Evolutionary conservation across 2,888 invertebrate genomes (phyloP), one percentile per base, ranked within the genome.

Genomic region (Chaitophorus viminalis): DNA sequence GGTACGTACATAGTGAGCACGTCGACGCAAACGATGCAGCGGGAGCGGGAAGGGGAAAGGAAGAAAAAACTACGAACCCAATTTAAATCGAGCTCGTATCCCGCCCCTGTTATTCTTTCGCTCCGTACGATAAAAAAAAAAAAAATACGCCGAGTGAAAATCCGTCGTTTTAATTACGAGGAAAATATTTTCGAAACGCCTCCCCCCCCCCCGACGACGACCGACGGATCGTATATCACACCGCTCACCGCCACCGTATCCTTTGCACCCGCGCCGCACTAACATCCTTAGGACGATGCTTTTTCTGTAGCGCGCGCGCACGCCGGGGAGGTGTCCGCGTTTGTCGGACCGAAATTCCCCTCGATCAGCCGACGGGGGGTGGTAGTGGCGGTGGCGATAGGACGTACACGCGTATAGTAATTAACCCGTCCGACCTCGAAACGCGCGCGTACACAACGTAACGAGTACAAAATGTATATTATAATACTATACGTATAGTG

Each of bases 141-240:
- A n/a, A n/a, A n/a, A n/a, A n/a, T n/a, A 60, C 60, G 60, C 54
- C 9, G 29, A 65, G 76, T 65, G 84, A 85, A 85, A 85, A 77
- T 84, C 84, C 68, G 84, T 85, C n/a, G 84, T 85, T 84, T 84
- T 75, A 84, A 84, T 84, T 85, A 77, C 76, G 84, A 76, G 46
- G 25, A 85, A 85, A 76, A 29, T 70, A 31, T 85, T 76, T 77
- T 46, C 76, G 84, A 46, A 76, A 84, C 84, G 84, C 84, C 84
- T 65, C 21, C 33, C 31, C 46, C 11, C 18, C 11, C 36, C 33
- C 52, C 36, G 36, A 25, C 74, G 25, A 70, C 74, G 21, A 39
- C 75, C 65, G 65, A 65, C 75, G 65, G 60, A 75, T 75, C 83
- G 74, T 75, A 75, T 72, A 82, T 82, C 72, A 74, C 82, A 82